Conservation (phyloP, 2,113 vertebrate genomes). For the Sinocyclocheilus rhinocerous region DNA sequence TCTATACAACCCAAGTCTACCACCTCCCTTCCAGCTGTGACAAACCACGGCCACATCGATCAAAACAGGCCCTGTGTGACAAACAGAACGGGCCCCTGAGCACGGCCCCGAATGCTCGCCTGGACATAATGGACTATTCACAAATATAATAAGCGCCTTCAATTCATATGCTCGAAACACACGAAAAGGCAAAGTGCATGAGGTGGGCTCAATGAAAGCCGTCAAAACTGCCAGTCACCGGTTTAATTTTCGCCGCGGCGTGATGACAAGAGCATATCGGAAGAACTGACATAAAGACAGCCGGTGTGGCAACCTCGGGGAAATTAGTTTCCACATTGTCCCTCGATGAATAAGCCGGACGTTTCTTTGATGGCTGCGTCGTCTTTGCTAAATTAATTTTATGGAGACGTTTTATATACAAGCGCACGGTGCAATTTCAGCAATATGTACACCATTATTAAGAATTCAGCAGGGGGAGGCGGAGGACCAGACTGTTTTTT, state of each 20-base stretch:
- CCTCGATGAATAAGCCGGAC: background rate
- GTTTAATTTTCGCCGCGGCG: constrained; percentile 11
- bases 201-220: constrained; percentile 12
- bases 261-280: background rate
- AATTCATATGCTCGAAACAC: background rate
- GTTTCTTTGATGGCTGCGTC: constrained; percentile 13
- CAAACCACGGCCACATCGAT: constrained; percentile 68
- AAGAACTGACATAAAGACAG: constrained; percentile 35
- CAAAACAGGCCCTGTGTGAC: constrained; percentile 60
- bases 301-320: constrained; percentile 13
- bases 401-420: constrained; percentile 6
- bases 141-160: constrained; percentile 37
- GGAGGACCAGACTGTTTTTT: background rate
- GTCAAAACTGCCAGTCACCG: constrained; percentile 27
- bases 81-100: constrained; percentile 15
- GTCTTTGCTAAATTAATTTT: constrained; percentile 36
- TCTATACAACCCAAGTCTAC: constrained; percentile 69
- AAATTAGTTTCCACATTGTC: constrained; percentile 35
- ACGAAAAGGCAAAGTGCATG: constrained; percentile 9
- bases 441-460: constrained; percentile 26
- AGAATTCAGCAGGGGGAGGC: background rate
- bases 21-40: constrained; percentile 69
- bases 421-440: background rate
- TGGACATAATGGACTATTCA: constrained; percentile 24
- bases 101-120: background rate